Evolutionary conservation across 2,888 invertebrate species (phyloP).

Genomic region (Andrena camellia): DNA sequence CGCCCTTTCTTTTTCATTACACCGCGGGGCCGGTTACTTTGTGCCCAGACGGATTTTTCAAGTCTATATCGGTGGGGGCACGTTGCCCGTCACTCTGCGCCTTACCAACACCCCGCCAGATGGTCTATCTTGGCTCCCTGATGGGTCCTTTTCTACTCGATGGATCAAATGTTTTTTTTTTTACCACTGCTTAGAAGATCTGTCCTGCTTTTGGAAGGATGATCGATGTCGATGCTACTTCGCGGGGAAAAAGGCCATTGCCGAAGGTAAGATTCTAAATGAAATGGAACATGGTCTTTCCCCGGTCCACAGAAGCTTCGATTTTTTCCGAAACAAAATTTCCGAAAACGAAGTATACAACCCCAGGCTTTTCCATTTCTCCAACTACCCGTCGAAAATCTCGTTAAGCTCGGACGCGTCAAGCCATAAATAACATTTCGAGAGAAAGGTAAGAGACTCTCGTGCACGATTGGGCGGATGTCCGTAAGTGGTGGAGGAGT

Average conservation of each 20-base stretch:
- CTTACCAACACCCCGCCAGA: background rate
- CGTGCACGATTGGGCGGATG: conserved; percentile 51
- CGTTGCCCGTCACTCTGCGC: background rate
- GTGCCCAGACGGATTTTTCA: conserved; percentile 16
- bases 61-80: conserved; percentile 15
- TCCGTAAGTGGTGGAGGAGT: conserved; percentile 55
- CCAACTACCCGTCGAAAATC: conserved; percentile 20
- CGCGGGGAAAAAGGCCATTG: too few species aligned
- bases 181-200: too few species aligned
- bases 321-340: too few species aligned
- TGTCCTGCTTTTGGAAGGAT: too few species aligned
- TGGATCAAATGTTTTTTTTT: too few species aligned
- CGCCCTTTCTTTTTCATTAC: conserved; percentile 24
- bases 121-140: background rate
- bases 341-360: background rate
- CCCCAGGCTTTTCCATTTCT: background rate
- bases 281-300: too few species aligned
- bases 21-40: conserved; percentile 12
- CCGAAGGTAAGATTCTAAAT: too few species aligned
- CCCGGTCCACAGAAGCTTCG: too few species aligned
- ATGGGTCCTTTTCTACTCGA: too few species aligned
- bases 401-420: conserved; percentile 37
- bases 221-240: too few species aligned
- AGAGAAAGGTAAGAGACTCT: conserved; percentile 26
- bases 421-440: conserved; percentile 50